Conservation (phyloP, 2,888 invertebrate species). For the Drosophila nr. fundita region DNA sequence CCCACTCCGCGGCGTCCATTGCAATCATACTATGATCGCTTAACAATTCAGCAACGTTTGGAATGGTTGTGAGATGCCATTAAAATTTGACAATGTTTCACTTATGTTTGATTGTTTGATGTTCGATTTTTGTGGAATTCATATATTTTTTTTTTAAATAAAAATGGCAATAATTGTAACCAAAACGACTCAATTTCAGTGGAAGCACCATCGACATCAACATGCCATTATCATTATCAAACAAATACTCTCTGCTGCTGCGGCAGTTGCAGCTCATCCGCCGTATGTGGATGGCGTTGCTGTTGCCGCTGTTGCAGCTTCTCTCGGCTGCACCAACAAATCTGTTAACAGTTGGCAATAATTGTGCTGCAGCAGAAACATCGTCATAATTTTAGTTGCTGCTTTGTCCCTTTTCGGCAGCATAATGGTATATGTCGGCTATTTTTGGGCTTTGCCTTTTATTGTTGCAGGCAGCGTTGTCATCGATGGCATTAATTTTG, state of each 20-base stretch:
- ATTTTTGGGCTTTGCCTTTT: slow-evolving; percentile 68
- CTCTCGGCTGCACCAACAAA: slow-evolving; percentile 75
- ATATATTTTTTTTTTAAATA: neutral
- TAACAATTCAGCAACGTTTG: neutral
- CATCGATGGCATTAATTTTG: slow-evolving; percentile 77
- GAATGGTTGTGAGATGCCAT: neutral
- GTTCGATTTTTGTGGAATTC: neutral
- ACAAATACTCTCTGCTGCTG: slow-evolving; percentile 50
- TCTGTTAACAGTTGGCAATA: slow-evolving; percentile 85
- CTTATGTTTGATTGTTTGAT: no score
- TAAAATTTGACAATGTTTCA: neutral
- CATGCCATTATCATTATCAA: slow-evolving; percentile 77
- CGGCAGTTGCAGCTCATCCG: neutral
- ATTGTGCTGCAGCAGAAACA: slow-evolving; percentile 75
- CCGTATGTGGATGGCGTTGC: neutral
- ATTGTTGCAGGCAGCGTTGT: slow-evolving; percentile 76
- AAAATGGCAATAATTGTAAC: slow-evolving; percentile 45
- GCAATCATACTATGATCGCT: neutral
- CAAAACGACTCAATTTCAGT: slow-evolving; percentile 63
- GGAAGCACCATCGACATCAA: slow-evolving; percentile 41
- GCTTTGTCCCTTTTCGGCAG: slow-evolving; percentile 67
- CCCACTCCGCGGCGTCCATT: neutral
- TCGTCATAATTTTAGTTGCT: slow-evolving; percentile 77
- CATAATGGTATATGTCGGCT: slow-evolving; percentile 54
- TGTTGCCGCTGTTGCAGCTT: slow-evolving; percentile 11